These are phyloP conservation scores for Callosobruchus maculatus DNA, from an alignment of 2,888 invertebrate species.

Conservation along the genomic window DNA sequence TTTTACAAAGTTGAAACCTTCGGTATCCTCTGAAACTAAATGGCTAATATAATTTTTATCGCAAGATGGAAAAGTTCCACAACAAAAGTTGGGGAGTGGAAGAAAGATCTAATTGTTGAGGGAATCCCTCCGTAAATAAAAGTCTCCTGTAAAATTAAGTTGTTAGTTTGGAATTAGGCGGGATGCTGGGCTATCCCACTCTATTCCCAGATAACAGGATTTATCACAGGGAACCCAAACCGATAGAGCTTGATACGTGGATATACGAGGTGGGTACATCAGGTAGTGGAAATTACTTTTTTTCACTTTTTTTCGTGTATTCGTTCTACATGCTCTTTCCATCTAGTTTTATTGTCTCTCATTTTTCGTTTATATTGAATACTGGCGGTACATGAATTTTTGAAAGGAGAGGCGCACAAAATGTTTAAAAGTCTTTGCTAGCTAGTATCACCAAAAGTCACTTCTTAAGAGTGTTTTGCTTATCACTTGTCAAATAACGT, in stretches of 20 bases:
- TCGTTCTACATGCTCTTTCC: no score
- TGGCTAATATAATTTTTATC: slow-evolving; percentile 24
- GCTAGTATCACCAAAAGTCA: no score
- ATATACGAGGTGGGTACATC: no score
- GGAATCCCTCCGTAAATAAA: slow-evolving; percentile 9
- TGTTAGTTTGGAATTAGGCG: slow-evolving; percentile 21
- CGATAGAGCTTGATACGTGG: background rate
- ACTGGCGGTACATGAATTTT: no score
- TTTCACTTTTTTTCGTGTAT: no score
- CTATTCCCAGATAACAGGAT: background rate
- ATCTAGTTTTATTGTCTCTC: no score
- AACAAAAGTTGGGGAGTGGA: slow-evolving; percentile 13
- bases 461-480: no score
- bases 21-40: slow-evolving; percentile 15
- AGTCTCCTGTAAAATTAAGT: slow-evolving; percentile 16
- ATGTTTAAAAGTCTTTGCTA: no score
- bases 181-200: background rate
- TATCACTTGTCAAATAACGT: no score
- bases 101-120: slow-evolving; percentile 20
- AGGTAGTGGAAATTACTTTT: no score
- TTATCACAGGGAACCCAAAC: background rate
- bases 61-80: slow-evolving; percentile 19
- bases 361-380: no score
- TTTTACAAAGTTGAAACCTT: slow-evolving; percentile 8
- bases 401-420: no score